Evolutionary conservation across 2,888 invertebrate species (phyloP).

Genomic region (Tipula helvola): DNA sequence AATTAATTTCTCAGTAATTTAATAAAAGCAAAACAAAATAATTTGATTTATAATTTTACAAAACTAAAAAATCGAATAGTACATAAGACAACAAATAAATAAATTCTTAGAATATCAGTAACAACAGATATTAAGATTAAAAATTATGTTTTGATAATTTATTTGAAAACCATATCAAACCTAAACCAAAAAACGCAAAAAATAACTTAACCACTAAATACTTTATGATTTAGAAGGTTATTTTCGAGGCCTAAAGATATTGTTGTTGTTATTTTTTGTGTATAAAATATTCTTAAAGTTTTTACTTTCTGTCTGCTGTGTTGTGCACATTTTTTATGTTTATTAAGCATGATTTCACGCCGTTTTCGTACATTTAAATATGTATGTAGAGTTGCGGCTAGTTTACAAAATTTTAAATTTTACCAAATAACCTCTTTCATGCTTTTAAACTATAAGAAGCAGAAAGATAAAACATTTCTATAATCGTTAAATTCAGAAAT

Average conservation of each 20-base stretch:
- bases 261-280: not conserved
- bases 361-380: not conserved
- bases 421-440: too few relatives aligned
- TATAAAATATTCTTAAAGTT: not conserved
- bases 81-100: not conserved
- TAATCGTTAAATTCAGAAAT: too few relatives aligned
- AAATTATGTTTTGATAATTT: not conserved
- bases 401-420: too few relatives aligned
- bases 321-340: not conserved
- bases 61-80: not conserved
- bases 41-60: not conserved
- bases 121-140: not conserved
- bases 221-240: not conserved
- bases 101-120: not conserved
- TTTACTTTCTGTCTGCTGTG: not conserved
- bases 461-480: too few relatives aligned
- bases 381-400: too few relatives aligned
- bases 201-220: not conserved
- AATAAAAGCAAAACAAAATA: not conserved
- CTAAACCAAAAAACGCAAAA: not conserved
- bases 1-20: not conserved
- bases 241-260: not conserved
- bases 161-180: not conserved
- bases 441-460: too few relatives aligned
- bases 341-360: not conserved